Evolutionary conservation across 2,113 vertebrate genomes (phyloP).

Genomic region (Ondatra zibethicus): DNA sequence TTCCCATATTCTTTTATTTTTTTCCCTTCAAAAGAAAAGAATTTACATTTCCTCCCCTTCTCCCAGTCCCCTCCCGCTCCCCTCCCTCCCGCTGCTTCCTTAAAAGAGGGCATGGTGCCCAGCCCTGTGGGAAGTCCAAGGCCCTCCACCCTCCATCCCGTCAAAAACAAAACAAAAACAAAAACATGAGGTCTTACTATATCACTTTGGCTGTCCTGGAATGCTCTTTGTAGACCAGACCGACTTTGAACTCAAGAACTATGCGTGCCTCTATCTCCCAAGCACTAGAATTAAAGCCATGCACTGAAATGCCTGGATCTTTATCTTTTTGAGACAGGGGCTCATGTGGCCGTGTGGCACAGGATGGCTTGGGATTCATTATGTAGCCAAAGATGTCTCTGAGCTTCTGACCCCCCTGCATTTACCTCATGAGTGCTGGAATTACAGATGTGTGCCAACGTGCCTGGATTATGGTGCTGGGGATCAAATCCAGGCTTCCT

Average conservation of each 20-base stretch:
- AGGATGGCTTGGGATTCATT: background rate
- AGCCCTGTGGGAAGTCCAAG: too few relatives aligned
- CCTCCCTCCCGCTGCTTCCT: too few relatives aligned
- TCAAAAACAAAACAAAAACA: too few relatives aligned
- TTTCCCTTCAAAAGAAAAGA: too few relatives aligned
- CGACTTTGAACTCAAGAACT: background rate
- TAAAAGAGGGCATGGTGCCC: too few relatives aligned
- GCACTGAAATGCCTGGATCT: background rate
- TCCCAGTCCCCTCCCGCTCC: too few relatives aligned
- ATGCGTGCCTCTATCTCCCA: background rate
- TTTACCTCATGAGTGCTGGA: background rate
- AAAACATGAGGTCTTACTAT: background rate
- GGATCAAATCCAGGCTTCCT: background rate
- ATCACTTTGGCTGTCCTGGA: background rate
- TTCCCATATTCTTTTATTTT: too few relatives aligned
- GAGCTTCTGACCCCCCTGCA: background rate
- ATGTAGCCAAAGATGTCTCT: background rate
- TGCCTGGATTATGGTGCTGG: background rate
- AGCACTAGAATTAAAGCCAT: background rate
- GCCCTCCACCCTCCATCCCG: too few relatives aligned
- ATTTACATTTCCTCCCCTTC: too few relatives aligned
- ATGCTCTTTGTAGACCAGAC: background rate
- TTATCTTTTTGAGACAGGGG: background rate
- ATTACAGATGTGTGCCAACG: background rate
- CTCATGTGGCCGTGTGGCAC: background rate